A percentile compares a stretch with the other conserved stretches of the same genome.
Evolutionary conservation across 2,797 vertebrate species (phyloP).

Genomic region (Chaunax sp.): DNA sequence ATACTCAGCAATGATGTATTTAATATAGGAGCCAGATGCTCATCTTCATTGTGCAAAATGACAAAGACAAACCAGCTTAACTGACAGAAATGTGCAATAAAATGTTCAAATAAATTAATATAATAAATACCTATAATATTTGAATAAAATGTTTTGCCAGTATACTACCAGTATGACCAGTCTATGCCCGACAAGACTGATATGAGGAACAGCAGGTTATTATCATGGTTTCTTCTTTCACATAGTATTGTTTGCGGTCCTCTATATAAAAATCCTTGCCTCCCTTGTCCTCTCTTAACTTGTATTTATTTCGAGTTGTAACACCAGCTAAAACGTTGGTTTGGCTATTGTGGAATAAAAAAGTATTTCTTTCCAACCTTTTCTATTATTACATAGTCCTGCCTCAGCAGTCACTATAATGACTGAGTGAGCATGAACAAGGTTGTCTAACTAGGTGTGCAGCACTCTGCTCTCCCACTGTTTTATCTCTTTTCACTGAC

Average conservation of each 20-base stretch:
- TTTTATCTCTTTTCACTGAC: slow-evolving; percentile 49
- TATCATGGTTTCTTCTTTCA: not conserved
- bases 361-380: not conserved
- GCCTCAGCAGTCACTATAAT: slow-evolving; percentile 50
- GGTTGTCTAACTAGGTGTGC: slow-evolving; percentile 58
- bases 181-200: not conserved
- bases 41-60: not conserved
- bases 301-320: slow-evolving; percentile 17
- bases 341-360: slow-evolving; percentile 16
- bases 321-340: slow-evolving; percentile 15
- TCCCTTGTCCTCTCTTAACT: not conserved
- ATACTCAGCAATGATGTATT: not conserved
- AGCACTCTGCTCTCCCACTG: slow-evolving; percentile 39
- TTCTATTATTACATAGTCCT: slow-evolving; percentile 29
- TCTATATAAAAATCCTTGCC: not conserved
- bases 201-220: not conserved
- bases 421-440: slow-evolving; percentile 64
- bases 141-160: not conserved
- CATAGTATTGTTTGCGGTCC: too few species aligned
- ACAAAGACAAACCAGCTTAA: not conserved
- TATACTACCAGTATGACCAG: not conserved
- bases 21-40: not conserved
- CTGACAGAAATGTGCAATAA: not conserved
- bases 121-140: not conserved
- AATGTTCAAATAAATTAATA: not conserved